phyloP scores from a whole-genome alignment of 2,113 vertebrate species.

The Aplodontia rufa region DNA sequence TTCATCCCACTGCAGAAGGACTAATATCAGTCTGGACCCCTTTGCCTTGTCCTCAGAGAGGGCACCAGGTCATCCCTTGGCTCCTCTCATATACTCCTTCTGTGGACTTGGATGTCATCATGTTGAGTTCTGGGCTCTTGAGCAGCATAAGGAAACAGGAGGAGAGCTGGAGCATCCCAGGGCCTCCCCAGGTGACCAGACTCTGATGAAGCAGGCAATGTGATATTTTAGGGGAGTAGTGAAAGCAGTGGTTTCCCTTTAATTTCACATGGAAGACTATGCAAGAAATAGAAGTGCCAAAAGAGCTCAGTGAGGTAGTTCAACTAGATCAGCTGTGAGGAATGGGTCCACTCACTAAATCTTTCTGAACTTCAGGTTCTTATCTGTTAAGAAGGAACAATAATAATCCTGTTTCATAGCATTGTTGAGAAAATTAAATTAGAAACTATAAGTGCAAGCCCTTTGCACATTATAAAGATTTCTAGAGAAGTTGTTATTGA shows the following conservation, averaged over 20 bases:
- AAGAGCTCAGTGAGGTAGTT: neutral
- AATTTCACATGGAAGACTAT: neutral
- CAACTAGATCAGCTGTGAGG: neutral
- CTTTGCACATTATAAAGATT: neutral
- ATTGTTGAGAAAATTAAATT: constrained; percentile 55
- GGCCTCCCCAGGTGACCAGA: neutral
- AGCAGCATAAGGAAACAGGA: neutral
- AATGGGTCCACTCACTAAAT: neutral
- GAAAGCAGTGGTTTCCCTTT: neutral
- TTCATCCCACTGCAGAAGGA: neutral
- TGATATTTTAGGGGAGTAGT: neutral
- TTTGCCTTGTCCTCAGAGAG: neutral
- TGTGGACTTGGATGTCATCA: rapidly evolving
- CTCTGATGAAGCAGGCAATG: neutral
- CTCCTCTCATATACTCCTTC: neutral
- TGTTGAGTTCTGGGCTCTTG: neutral
- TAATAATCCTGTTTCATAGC: neutral
- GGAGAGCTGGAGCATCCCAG: neutral
- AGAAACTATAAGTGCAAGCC: neutral
- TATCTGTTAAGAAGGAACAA: constrained; percentile 11
- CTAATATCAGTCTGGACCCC: no score
- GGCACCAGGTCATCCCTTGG: neutral
- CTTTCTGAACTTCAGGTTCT: neutral
- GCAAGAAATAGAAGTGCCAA: rapidly evolving
- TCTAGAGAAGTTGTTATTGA: constrained; percentile 26